Evolutionary conservation across 2,888 invertebrate genomes (phyloP).

Genomic region (Liopterus haemorrhoidalis): DNA sequence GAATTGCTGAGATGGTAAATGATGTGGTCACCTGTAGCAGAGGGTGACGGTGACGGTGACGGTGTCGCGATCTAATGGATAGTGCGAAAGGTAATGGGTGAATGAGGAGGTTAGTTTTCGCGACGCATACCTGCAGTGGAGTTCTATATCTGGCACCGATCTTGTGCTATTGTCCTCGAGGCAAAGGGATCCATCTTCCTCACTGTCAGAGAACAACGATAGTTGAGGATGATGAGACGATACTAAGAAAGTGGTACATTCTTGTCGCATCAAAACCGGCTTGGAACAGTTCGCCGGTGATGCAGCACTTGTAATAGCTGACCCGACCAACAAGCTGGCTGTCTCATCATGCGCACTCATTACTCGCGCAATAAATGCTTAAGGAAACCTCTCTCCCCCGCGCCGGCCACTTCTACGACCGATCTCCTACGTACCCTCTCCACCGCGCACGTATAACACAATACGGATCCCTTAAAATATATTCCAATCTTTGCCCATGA

Average conservation of each 20-base stretch:
- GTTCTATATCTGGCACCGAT: slow-evolving; percentile 76
- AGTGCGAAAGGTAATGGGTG: slow-evolving; percentile 2
- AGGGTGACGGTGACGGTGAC: slow-evolving; percentile 14
- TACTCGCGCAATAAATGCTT: no score
- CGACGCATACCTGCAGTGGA: slow-evolving; percentile 56
- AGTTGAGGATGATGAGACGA: slow-evolving; percentile 62
- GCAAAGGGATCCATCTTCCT: slow-evolving; percentile 64
- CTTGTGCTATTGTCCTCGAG: slow-evolving; percentile 64
- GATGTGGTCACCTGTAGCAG: slow-evolving; percentile 5
- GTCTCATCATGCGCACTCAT: slow-evolving; percentile 74
- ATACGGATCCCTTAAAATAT: no score
- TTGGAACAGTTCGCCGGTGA: slow-evolving; percentile 54
- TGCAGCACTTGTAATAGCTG: slow-evolving; percentile 52
- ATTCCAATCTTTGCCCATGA: no score
- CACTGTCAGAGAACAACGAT: slow-evolving; percentile 69
- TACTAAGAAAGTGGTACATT: slow-evolving; percentile 72
- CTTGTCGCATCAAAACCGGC: slow-evolving; percentile 79
- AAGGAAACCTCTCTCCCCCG: no score
- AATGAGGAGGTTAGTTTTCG: background rate
- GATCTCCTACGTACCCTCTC: no score
- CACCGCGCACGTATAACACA: no score
- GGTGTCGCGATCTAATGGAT: slow-evolving; percentile 1
- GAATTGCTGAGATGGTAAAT: no score
- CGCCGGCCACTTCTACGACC: no score
- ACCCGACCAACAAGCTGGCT: slow-evolving; percentile 67